These are phyloP conservation scores for Coptodon rendalli DNA, from an alignment of 2,113 vertebrate species.

Conservation along the genomic window DNA sequence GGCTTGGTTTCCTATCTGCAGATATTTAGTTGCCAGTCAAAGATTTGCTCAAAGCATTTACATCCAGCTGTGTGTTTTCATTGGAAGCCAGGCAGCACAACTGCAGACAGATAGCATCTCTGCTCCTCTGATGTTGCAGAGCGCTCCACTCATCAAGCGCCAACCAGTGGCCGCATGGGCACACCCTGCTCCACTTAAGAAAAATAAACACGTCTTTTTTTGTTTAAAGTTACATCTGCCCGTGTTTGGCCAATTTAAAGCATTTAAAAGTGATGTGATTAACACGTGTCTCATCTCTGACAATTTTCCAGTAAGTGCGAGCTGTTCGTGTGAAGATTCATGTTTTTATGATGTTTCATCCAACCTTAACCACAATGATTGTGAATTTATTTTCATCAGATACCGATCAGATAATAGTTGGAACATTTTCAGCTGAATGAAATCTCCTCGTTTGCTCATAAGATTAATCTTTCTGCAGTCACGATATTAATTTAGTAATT, in stretches of 20 bases:
- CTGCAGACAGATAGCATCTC: constrained; percentile 36
- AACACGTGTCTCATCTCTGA: background rate
- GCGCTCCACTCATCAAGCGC: constrained; percentile 17
- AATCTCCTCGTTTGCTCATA: background rate
- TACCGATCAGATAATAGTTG: background rate
- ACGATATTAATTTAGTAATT: background rate
- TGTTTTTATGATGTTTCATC: background rate
- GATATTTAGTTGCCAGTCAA: constrained; percentile 2
- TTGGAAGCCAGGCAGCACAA: constrained; percentile 32
- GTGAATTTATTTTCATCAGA: background rate
- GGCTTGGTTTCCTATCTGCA: background rate
- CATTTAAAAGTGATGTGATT: background rate
- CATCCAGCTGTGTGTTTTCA: constrained; percentile 37
- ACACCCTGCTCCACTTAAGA: background rate
- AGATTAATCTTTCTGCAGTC: background rate
- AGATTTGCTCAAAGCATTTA: constrained; percentile 17
- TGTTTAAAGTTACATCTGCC: background rate
- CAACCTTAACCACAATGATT: background rate
- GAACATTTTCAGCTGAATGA: background rate
- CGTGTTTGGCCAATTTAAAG: background rate
- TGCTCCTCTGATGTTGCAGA: constrained; percentile 23
- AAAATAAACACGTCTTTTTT: constrained; percentile 29
- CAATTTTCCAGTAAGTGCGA: background rate
- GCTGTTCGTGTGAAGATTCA: background rate
- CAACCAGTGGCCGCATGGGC: constrained; percentile 10